Evolutionary conservation across 2,797 vertebrate species (phyloP).

Genomic region (Chelmon rostratus): DNA sequence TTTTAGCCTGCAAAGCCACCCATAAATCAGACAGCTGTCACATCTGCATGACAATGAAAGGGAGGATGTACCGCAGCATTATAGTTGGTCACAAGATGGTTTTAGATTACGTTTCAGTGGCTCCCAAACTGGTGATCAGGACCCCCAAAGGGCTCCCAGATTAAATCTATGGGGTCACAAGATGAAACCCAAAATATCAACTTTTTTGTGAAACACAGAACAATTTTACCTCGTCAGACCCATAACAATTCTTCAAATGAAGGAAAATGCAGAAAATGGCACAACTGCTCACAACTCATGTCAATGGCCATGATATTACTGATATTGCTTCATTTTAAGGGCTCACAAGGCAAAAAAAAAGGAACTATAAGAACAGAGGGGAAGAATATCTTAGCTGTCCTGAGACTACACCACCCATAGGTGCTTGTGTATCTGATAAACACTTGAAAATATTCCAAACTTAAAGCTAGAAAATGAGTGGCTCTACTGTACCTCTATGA

Average conservation of each 20-base stretch:
- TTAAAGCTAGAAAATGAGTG: background rate
- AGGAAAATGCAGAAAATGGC: too few relatives aligned
- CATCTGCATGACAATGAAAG: background rate
- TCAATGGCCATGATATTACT: background rate
- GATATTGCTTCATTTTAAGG: background rate
- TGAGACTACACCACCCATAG: background rate
- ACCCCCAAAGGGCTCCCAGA: background rate
- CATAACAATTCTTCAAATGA: background rate
- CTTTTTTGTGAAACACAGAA: background rate
- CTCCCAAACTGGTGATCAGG: background rate
- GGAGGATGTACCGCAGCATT: background rate
- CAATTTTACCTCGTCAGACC: background rate
- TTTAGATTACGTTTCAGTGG: background rate
- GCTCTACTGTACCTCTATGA: constrained; percentile 85
- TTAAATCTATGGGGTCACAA: background rate
- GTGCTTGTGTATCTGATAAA: background rate
- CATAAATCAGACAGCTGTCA: background rate
- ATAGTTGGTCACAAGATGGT: background rate
- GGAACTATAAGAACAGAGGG: background rate
- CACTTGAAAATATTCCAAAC: background rate
- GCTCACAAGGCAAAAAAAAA: background rate
- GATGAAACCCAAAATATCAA: background rate
- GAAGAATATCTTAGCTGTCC: background rate
- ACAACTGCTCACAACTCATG: background rate
- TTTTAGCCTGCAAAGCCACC: background rate